These are phyloP conservation scores for Crocuta crocuta DNA, from an alignment of 2,113 vertebrate genomes.

Conservation along the genomic window DNA sequence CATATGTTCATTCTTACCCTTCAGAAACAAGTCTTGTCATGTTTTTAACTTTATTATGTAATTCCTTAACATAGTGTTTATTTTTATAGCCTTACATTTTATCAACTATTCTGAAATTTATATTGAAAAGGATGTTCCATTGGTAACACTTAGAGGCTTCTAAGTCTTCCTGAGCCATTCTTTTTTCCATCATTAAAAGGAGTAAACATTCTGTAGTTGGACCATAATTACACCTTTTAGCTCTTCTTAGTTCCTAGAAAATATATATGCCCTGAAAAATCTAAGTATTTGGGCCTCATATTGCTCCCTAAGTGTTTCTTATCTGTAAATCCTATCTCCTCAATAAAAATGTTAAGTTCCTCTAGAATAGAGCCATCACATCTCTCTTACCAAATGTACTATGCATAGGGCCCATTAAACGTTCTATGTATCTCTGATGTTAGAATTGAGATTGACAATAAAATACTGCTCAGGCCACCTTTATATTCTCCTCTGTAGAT, in stretches of 20 bases:
- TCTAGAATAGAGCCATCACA: neutral
- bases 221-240: neutral
- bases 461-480: neutral
- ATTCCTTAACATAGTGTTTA: conserved; percentile 9
- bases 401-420: neutral
- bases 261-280: neutral
- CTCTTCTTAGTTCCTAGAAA: neutral
- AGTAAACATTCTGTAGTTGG: neutral
- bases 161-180: neutral
- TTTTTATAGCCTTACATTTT: conserved; percentile 19
- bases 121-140: neutral
- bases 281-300: neutral
- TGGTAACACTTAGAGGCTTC: neutral
- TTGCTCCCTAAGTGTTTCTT: neutral
- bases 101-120: conserved; percentile 1
- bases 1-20: neutral
- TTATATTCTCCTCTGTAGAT: neutral
- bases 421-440: neutral
- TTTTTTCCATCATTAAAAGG: neutral
- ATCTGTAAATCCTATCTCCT: neutral
- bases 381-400: conserved; percentile 3
- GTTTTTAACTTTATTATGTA: conserved; percentile 50
- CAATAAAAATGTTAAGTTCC: neutral
- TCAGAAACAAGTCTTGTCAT: conserved; percentile 25
- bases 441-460: neutral